Evolutionary conservation across 2,797 vertebrate genomes (phyloP).

Genomic region (Phataginus tetradactyla): DNA sequence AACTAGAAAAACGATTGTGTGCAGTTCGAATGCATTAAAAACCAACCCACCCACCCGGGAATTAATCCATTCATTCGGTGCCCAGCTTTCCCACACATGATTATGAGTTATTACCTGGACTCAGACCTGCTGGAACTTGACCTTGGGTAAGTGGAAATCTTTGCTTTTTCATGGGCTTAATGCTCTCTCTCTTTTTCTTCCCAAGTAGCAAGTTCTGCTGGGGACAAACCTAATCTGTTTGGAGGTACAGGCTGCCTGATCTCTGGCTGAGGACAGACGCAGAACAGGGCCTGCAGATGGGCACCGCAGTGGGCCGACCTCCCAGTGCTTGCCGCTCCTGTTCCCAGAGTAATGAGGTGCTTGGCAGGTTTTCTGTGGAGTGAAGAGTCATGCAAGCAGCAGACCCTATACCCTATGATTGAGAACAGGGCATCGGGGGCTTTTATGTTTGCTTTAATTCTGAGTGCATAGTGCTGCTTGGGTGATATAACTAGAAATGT

Average conservation of each 20-base stretch:
- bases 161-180: neutral
- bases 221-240: rapidly evolving
- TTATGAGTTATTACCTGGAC: too few species aligned
- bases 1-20: rapidly evolving
- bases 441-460: neutral
- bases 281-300: too few species aligned
- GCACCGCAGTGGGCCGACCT: rapidly evolving
- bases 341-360: neutral
- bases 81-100: too few species aligned
- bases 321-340: neutral
- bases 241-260: neutral
- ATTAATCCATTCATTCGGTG: neutral
- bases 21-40: rapidly evolving
- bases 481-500: rapidly evolving
- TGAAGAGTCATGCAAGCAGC: neutral
- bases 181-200: neutral
- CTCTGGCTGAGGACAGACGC: neutral
- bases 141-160: neutral
- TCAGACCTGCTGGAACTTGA: neutral
- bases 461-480: rapidly evolving
- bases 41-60: too few species aligned
- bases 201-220: neutral
- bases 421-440: rapidly evolving
- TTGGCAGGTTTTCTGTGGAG: neutral
- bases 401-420: rapidly evolving